Evolutionary conservation across 2,888 invertebrate genomes (phyloP).

Genomic region (Cristatella mucedo): DNA sequence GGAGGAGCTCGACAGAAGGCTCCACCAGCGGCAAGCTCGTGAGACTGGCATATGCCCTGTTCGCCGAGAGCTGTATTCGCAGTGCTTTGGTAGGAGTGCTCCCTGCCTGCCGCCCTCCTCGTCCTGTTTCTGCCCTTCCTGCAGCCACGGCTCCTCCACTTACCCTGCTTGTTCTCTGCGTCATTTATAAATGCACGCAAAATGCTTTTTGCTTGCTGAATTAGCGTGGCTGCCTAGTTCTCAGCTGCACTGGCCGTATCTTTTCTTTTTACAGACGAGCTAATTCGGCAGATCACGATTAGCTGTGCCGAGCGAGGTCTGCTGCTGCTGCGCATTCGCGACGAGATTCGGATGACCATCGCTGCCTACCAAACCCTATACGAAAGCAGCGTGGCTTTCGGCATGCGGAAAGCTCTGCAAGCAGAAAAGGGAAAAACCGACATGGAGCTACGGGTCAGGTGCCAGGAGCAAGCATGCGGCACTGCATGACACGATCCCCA

Average conservation of each 20-base stretch:
- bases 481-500: too few species aligned
- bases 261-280: constrained; percentile 50
- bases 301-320: constrained; percentile 90
- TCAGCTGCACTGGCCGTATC: too few species aligned
- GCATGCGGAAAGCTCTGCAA: constrained; percentile 86
- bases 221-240: too few species aligned
- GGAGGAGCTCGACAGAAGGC: constrained; percentile 75
- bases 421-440: constrained; percentile 65
- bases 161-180: too few species aligned
- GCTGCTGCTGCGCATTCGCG: constrained; percentile 72
- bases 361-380: constrained; percentile 89
- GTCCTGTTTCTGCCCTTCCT: too few species aligned
- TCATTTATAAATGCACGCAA: too few species aligned
- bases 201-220: too few species aligned
- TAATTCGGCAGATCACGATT: constrained; percentile 79
- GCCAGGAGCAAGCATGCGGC: too few species aligned
- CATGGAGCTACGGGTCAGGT: constrained; percentile 34
- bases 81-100: constrained; percentile 63
- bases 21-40: constrained; percentile 78
- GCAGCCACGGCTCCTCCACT: too few species aligned
- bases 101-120: too few species aligned
- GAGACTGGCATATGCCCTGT: constrained; percentile 93
- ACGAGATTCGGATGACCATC: constrained; percentile 89
- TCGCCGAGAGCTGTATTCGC: constrained; percentile 77
- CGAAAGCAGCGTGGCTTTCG: constrained; percentile 91